phyloP scores from a whole-genome alignment of 2,113 vertebrate species.

The Chiloscyllium plagiosum region DNA sequence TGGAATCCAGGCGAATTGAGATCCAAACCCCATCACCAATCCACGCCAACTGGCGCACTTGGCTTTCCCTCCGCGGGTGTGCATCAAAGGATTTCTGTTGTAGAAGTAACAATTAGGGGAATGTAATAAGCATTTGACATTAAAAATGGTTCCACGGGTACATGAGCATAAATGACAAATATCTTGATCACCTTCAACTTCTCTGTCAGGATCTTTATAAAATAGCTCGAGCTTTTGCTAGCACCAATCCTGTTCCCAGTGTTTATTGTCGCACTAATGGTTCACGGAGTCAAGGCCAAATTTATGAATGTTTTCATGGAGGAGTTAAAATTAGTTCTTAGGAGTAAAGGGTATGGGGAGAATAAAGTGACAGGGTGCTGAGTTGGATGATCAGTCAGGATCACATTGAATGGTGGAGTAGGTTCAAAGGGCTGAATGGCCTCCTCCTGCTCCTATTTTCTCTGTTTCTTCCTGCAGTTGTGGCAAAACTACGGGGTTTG shows the following conservation, averaged over 20 bases:
- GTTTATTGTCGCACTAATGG: not conserved
- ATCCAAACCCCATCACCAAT: slow-evolving; percentile 96
- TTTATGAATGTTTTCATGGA: too few species aligned
- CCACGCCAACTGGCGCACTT: slow-evolving; percentile 94
- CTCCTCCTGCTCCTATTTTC: too few species aligned
- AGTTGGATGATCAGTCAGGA: too few species aligned
- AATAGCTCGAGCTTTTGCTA: not conserved
- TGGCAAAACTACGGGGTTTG: too few species aligned
- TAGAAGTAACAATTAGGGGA: not conserved
- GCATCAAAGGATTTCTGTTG: slow-evolving; percentile 90
- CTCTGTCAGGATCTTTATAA: not conserved
- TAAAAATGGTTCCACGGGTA: not conserved
- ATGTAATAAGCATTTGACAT: not conserved
- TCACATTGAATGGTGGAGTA: too few species aligned
- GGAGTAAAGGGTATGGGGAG: too few species aligned
- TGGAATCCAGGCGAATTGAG: slow-evolving; percentile 92
- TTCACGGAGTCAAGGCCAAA: not conserved
- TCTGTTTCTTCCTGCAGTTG: too few species aligned
- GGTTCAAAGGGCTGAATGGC: too few species aligned
- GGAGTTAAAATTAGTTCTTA: too few species aligned
- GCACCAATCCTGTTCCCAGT: not conserved
- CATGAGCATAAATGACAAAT: not conserved
- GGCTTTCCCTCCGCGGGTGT: slow-evolving; percentile 90
- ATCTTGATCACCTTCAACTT: not conserved
- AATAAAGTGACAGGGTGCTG: too few species aligned